Conservation (phyloP, 2,888 invertebrate genomes). For the Ophonus ardosiacus region DNA sequence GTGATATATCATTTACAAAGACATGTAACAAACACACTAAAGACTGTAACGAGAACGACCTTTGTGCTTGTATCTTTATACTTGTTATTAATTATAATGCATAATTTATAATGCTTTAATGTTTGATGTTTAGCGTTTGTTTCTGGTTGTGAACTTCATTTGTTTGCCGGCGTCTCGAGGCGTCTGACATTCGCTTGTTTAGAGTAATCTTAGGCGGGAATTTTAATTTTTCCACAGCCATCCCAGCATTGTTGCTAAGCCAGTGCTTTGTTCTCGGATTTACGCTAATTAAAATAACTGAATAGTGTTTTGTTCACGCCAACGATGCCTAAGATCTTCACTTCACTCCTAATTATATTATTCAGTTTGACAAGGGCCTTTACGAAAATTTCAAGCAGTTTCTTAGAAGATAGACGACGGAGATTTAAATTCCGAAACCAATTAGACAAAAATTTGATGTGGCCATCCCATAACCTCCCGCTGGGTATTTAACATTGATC, state of each 20-base stretch:
- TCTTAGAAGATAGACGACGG: too few species aligned
- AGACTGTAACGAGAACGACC: background rate
- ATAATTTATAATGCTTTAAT: background rate
- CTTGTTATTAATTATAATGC: background rate
- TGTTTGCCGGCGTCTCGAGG: background rate
- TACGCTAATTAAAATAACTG: constrained; percentile 60
- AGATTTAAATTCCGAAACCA: too few species aligned
- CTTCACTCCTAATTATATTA: constrained; percentile 28
- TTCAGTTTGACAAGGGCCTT: background rate
- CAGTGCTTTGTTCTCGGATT: constrained; percentile 51
- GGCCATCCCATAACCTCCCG: too few species aligned
- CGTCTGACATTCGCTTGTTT: constrained; percentile 28
- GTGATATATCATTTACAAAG: background rate
- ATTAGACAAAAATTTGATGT: too few species aligned
- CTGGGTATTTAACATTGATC: too few species aligned
- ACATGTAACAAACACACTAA: background rate
- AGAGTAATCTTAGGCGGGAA: background rate
- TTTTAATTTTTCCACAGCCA: constrained; percentile 33
- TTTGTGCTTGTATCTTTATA: background rate
- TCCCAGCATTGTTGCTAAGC: background rate
- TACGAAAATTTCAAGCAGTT: background rate
- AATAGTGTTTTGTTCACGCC: constrained; percentile 56
- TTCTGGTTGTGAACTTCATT: background rate
- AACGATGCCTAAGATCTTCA: constrained; percentile 2
- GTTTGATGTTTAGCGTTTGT: background rate